Conservation (phyloP, 2,888 invertebrate species). For the Falcaria lacertinaria region DNA sequence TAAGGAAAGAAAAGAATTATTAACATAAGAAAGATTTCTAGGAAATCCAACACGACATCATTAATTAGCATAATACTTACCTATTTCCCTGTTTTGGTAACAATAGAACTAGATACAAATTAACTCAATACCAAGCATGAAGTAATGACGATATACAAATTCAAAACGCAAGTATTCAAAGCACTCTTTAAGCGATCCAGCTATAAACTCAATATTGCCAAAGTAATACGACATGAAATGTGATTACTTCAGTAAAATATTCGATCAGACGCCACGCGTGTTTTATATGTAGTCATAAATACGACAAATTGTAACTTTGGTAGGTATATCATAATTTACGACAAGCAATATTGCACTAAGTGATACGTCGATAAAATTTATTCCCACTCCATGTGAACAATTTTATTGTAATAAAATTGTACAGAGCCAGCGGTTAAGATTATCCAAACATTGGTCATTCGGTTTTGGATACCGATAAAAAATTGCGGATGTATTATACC, state of each 20-base stretch:
- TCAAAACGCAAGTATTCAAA: background rate
- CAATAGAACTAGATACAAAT: no score
- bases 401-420: conserved; percentile 26
- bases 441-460: conserved; percentile 19
- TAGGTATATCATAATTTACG: conserved; percentile 48
- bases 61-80: no score
- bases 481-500: no score
- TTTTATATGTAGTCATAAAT: conserved; percentile 56
- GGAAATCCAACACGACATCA: no score
- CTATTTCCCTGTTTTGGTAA: no score
- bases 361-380: conserved; percentile 68
- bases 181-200: background rate
- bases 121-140: no score
- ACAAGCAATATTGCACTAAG: conserved; percentile 61
- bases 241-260: conserved; percentile 32
- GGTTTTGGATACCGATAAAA: background rate
- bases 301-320: conserved; percentile 67
- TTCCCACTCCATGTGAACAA: conserved; percentile 17
- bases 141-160: background rate
- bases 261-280: conserved; percentile 29
- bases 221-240: conserved; percentile 14
- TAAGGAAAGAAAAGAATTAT: no score
- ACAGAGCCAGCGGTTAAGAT: conserved; percentile 27
- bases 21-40: no score
- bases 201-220: conserved; percentile 4